Percentiles rank a stretch among this genome's conserved stretches.
phyloP scores from a whole-genome alignment of 2,888 invertebrate species.

The Seladonia tumulorum region DNA sequence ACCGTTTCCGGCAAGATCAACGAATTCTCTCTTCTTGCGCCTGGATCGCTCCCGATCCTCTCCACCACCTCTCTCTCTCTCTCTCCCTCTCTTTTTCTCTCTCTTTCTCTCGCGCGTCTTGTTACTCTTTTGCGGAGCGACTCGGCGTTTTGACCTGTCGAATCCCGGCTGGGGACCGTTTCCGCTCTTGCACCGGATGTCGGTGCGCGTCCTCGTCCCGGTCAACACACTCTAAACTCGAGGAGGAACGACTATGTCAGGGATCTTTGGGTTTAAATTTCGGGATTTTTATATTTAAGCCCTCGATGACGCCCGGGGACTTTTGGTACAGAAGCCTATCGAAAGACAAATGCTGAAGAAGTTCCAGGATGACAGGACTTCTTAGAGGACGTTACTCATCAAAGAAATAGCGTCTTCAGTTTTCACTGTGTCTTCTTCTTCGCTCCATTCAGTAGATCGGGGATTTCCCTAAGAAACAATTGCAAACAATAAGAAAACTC shows the following conservation, averaged over 20 bases:
- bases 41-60: constrained; percentile 58
- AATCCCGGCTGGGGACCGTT: constrained; percentile 14
- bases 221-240: not conserved
- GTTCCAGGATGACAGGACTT: not conserved
- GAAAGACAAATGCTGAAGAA: too few relatives aligned
- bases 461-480: too few relatives aligned
- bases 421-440: too few relatives aligned
- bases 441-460: not conserved
- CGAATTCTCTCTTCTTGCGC: constrained; percentile 61
- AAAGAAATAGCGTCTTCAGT: not conserved
- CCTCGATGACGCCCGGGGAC: not conserved
- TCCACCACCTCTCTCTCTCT: not conserved
- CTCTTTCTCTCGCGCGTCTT: not conserved
- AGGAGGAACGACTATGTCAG: not conserved
- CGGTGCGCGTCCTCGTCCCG: constrained; percentile 31
- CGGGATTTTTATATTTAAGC: too few relatives aligned
- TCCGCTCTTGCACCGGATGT: constrained; percentile 53
- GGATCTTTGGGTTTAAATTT: not conserved
- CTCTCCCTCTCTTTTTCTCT: too few relatives aligned
- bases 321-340: not conserved
- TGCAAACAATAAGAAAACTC: too few relatives aligned
- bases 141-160: not conserved
- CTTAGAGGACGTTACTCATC: not conserved
- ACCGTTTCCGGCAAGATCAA: constrained; percentile 76
- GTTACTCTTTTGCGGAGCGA: not conserved